phyloP scores from a whole-genome alignment of 2,113 vertebrate genomes.

The Craseonycteris thonglongyai region DNA sequence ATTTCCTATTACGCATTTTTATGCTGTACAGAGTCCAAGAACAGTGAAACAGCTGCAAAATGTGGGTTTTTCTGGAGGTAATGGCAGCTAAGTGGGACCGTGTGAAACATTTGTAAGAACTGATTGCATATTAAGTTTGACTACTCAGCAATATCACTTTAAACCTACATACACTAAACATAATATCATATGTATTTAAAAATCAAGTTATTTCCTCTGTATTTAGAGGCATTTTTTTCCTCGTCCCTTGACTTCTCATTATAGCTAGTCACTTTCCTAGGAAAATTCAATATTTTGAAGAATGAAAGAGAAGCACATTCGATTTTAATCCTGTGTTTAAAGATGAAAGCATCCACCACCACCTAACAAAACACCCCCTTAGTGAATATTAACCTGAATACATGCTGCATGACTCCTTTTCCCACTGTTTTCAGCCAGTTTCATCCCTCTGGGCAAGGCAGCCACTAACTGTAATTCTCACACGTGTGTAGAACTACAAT shows the following conservation, averaged over 20 bases:
- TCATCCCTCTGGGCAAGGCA: background rate
- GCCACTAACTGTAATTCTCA: background rate
- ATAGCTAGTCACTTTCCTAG: background rate
- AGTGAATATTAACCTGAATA: background rate
- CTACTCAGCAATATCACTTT: background rate
- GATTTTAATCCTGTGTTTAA: slow-evolving; percentile 36
- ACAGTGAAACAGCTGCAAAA: background rate
- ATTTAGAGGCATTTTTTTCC: background rate
- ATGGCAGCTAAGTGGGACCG: background rate
- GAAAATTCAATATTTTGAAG: background rate
- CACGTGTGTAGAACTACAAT: background rate
- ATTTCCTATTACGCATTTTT: background rate
- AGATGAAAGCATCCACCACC: background rate
- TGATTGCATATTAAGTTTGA: background rate
- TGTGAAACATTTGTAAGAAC: slow-evolving; percentile 20
- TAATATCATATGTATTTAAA: background rate
- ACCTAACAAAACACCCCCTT: background rate
- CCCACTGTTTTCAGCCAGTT: background rate
- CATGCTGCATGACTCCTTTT: background rate
- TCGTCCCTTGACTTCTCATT: background rate
- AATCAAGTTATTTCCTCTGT: background rate
- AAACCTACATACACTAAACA: background rate
- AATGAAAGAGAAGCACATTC: slow-evolving; percentile 8
- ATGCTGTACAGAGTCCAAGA: background rate
- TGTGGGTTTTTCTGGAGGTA: slow-evolving; percentile 17